These are phyloP conservation scores for Drosophila kuntzei DNA, from an alignment of 2,888 invertebrate genomes.

Conservation along the genomic window DNA sequence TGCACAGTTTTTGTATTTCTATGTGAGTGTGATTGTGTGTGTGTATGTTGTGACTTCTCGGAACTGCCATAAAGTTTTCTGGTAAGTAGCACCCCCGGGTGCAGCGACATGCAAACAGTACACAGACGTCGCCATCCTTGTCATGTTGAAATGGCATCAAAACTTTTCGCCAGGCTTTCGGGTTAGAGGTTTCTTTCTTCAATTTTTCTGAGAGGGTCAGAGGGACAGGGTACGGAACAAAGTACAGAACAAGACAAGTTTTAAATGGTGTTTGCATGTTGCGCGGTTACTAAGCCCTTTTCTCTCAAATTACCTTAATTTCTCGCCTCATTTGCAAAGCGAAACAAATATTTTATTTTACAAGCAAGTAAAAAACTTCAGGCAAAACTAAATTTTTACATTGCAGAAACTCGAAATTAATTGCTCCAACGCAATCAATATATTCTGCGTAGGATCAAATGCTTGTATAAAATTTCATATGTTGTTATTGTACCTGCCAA, in stretches of 20 bases:
- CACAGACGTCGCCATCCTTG: conserved; percentile 64
- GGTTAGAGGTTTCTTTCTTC: conserved; percentile 17
- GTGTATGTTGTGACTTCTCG: conserved; percentile 63
- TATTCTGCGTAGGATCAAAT: background rate
- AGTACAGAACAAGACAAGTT: conserved; percentile 62
- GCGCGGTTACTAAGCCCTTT: conserved; percentile 46
- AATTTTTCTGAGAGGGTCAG: conserved; percentile 2
- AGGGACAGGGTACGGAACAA: background rate
- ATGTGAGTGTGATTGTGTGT: conserved; percentile 6
- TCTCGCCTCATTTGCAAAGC: conserved; percentile 54
- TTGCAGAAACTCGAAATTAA: background rate
- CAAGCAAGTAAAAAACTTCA: background rate
- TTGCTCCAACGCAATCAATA: background rate
- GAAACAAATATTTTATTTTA: conserved; percentile 25
- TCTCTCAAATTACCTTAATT: conserved; percentile 53
- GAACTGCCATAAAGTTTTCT: conserved; percentile 67
- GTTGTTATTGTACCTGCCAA: too few relatives aligned
- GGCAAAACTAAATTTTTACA: background rate
- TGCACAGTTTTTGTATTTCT: conserved; percentile 8
- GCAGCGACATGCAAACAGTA: conserved; percentile 59
- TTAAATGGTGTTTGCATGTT: conserved; percentile 83
- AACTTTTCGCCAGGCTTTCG: conserved; percentile 52
- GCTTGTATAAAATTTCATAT: too few relatives aligned
- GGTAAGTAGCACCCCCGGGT: conserved; percentile 74
- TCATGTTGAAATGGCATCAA: conserved; percentile 71